A percentile compares a stretch with the other conserved stretches of the same genome.
Evolutionary conservation across 1,140 invertebrate species (phyloP).

Genomic region (Saccostrea echinata): DNA sequence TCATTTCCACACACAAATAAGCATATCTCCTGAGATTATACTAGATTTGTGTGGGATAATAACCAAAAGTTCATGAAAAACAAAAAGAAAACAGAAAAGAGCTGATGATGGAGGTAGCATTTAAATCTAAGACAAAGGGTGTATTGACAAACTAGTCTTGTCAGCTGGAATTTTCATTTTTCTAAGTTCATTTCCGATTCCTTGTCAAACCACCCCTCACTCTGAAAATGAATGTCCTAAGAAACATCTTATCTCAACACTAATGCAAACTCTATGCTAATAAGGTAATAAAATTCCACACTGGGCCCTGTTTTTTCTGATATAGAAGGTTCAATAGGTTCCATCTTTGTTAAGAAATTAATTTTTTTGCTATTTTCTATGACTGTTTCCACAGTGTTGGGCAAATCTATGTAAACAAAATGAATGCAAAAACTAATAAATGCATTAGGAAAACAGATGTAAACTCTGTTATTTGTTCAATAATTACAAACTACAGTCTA

Average conservation of each 20-base stretch:
- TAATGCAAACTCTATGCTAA: conserved; percentile 11
- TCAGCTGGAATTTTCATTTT: not conserved
- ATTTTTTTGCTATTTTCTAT: not conserved
- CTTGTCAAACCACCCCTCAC: not conserved
- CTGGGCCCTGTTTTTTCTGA: not conserved
- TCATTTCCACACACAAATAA: conserved; percentile 3
- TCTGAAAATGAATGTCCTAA: not conserved
- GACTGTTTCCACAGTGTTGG: not conserved
- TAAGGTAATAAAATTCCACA: conserved; percentile 21
- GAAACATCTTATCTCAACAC: not conserved
- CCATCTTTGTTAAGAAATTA: not conserved
- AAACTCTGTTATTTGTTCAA: conserved; percentile 16
- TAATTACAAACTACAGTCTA: conserved; percentile 4
- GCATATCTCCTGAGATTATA: not conserved
- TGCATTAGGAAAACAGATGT: not conserved
- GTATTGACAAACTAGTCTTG: not conserved
- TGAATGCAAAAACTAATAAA: not conserved
- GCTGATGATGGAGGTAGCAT: not conserved
- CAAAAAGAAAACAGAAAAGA: too few relatives aligned
- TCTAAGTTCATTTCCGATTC: conserved; percentile 4
- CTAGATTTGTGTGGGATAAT: not conserved
- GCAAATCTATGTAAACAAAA: not conserved
- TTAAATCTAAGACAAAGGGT: not conserved
- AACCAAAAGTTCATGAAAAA: not conserved
- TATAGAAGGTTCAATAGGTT: not conserved